phyloP scores from a whole-genome alignment of 2,888 invertebrate genomes.

The Hemistola chrysoprasaria region DNA sequence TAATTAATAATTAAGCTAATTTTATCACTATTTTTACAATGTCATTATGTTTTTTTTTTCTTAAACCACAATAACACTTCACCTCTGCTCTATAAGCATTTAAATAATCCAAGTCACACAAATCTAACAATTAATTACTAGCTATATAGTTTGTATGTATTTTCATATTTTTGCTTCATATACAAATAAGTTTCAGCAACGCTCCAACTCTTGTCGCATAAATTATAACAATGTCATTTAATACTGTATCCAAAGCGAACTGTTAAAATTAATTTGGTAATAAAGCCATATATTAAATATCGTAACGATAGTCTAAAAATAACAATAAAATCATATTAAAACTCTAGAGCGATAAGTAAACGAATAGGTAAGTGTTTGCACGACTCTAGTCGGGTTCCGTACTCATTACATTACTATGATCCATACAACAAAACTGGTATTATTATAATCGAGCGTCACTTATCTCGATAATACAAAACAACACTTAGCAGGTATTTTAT shows the following conservation, averaged over 20 bases:
- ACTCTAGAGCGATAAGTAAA: constrained; percentile 57
- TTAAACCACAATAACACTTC: constrained; percentile 81
- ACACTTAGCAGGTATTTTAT: constrained; percentile 78
- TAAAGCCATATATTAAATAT: constrained; percentile 67
- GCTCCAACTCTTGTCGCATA: constrained; percentile 56
- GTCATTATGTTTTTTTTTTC: constrained; percentile 79
- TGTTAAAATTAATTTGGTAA: constrained; percentile 75
- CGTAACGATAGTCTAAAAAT: constrained; percentile 54
- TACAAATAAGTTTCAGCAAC: constrained; percentile 75
- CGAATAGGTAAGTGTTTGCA: constrained; percentile 62
- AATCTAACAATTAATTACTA: constrained; percentile 82
- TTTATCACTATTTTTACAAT: constrained; percentile 82
- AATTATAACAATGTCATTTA: constrained; percentile 68
- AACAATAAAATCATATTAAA: constrained; percentile 63
- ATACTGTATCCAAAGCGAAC: constrained; percentile 78
- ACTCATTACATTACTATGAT: constrained; percentile 50
- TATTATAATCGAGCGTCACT: constrained; percentile 53
- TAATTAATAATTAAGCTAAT: constrained; percentile 82
- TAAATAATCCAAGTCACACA: constrained; percentile 81
- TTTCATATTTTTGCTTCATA: constrained; percentile 73
- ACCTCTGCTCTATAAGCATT: constrained; percentile 78
- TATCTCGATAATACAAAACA: constrained; percentile 70
- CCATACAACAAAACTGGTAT: constrained; percentile 40
- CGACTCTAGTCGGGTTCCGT: constrained; percentile 67
- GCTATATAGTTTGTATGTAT: constrained; percentile 78